phyloP scores from a whole-genome alignment of 2,888 invertebrate species.

The Camptogramma bilineatum region DNA sequence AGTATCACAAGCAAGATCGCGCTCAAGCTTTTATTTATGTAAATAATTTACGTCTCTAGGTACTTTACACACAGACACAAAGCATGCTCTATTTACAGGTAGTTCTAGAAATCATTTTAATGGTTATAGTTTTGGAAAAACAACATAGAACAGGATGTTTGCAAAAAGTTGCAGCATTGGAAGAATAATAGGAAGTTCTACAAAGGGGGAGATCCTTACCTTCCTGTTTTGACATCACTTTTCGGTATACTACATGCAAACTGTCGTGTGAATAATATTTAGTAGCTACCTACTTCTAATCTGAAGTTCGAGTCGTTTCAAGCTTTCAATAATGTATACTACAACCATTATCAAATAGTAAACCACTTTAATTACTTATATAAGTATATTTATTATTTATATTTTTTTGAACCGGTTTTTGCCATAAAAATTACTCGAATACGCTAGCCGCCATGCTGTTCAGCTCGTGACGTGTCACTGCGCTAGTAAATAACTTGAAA shows the following conservation, averaged over 20 bases:
- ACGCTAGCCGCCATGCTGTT: too few relatives aligned
- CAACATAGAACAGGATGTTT: background rate
- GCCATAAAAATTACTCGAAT: too few relatives aligned
- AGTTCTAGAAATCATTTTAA: background rate
- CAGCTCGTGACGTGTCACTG: too few relatives aligned
- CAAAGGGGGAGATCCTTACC: background rate
- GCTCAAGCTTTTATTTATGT: background rate
- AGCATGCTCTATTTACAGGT: background rate
- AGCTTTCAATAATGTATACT: background rate
- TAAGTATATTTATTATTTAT: too few relatives aligned
- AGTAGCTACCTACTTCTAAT: too few relatives aligned
- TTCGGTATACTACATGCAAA: too few relatives aligned
- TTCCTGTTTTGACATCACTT: background rate
- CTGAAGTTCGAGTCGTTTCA: too few relatives aligned
- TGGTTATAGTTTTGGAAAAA: background rate
- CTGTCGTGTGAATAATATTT: too few relatives aligned
- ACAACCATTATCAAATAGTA: too few relatives aligned
- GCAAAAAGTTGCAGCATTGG: background rate
- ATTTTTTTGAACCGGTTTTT: too few relatives aligned
- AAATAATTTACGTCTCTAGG: background rate
- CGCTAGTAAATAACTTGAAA: too few relatives aligned
- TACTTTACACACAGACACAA: background rate
- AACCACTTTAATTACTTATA: too few relatives aligned
- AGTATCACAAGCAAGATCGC: slow-evolving; percentile 4
- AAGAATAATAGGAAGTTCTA: background rate